Conservation (phyloP, 2,888 invertebrate genomes). For the Microctonus hyperodae region DNA sequence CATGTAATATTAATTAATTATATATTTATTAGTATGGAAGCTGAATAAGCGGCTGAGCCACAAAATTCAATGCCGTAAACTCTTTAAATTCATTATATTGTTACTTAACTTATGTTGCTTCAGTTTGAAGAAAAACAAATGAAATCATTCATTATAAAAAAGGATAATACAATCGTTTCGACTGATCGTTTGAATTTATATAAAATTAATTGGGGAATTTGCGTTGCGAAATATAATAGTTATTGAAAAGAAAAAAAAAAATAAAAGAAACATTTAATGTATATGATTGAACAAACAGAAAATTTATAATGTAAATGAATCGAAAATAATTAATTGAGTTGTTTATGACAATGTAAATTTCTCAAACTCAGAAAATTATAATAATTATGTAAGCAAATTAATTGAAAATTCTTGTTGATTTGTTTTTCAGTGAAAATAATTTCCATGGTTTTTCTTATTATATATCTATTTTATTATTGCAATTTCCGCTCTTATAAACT, state of each 20-base stretch:
- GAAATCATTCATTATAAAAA: slow-evolving; percentile 38
- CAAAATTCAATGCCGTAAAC: slow-evolving; percentile 42
- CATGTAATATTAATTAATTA: slow-evolving; percentile 39
- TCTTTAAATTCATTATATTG: slow-evolving; percentile 45
- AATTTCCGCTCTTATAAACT: not conserved
- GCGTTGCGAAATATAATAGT: not conserved
- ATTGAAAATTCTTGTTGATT: not conserved
- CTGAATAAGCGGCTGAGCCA: slow-evolving; percentile 44
- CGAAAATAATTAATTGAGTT: not conserved
- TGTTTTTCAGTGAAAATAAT: not conserved
- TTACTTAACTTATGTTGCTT: slow-evolving; percentile 47
- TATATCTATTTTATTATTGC: not conserved
- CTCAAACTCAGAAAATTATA: not conserved
- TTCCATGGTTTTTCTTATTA: not conserved
- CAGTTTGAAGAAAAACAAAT: slow-evolving; percentile 38
- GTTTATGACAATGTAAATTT: not conserved
- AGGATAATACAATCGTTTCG: slow-evolving; percentile 15
- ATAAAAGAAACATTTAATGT: not conserved
- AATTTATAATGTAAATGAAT: not conserved
- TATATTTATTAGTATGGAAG: slow-evolving; percentile 55
- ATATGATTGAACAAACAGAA: not conserved
- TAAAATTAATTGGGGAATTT: not conserved
- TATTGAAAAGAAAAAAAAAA: too few relatives aligned
- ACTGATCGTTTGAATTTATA: not conserved
- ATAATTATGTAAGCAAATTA: not conserved